These are phyloP conservation scores for Philaethria dido DNA, from an alignment of 2,888 invertebrate species.

Conservation along the genomic window DNA sequence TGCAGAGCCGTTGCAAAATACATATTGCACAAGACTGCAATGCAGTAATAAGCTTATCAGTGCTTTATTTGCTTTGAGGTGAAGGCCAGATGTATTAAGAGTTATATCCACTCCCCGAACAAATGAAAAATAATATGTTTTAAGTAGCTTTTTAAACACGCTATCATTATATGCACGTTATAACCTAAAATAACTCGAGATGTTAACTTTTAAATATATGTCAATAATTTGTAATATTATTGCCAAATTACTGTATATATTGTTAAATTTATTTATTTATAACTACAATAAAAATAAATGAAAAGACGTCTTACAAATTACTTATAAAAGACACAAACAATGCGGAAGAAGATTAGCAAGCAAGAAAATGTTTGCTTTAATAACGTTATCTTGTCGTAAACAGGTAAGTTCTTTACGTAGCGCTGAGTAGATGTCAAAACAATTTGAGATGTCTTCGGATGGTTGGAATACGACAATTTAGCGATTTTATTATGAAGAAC, in stretches of 20 bases:
- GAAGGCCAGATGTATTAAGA: slow-evolving; percentile 41
- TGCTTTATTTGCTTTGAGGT: slow-evolving; percentile 38
- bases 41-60: slow-evolving; percentile 46
- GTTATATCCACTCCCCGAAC: slow-evolving; percentile 20
- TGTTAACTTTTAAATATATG: neutral
- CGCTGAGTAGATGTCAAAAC: slow-evolving; percentile 33
- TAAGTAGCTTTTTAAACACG: slow-evolving; percentile 16
- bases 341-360: slow-evolving; percentile 21
- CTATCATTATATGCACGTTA: slow-evolving; percentile 8
- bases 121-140: slow-evolving; percentile 10
- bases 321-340: slow-evolving; percentile 26
- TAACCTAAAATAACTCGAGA: neutral
- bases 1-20: slow-evolving; percentile 40
- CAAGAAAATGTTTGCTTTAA: slow-evolving; percentile 27
- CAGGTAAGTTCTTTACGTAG: slow-evolving; percentile 32
- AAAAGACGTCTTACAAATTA: neutral
- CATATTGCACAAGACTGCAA: slow-evolving; percentile 44
- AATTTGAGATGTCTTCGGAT: slow-evolving; percentile 10
- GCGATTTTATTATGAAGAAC: no score
- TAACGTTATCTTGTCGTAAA: slow-evolving; percentile 29
- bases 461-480: neutral
- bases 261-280: no score
- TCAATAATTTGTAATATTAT: neutral
- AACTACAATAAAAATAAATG: no score
- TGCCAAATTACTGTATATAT: no score